phyloP scores from a whole-genome alignment of 2,888 invertebrate genomes.

The Cerastis leucographa region DNA sequence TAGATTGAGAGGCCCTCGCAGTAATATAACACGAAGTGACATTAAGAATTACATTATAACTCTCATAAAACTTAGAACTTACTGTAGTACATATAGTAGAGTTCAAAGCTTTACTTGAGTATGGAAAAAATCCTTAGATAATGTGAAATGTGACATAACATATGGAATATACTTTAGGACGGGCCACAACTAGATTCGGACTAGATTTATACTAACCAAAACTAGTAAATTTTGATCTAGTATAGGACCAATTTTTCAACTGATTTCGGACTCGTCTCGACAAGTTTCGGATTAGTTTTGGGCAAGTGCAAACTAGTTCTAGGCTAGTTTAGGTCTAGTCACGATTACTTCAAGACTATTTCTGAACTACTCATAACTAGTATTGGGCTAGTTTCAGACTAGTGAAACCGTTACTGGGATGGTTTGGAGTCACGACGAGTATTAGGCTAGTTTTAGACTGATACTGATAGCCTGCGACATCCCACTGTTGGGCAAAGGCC shows the following conservation, averaged over 20 bases:
- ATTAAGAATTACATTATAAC: slow-evolving; percentile 62
- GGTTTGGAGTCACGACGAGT: neutral
- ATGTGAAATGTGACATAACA: neutral
- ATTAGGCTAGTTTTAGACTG: neutral
- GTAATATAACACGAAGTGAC: slow-evolving; percentile 59
- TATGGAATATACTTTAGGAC: no score
- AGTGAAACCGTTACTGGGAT: neutral
- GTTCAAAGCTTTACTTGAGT: neutral
- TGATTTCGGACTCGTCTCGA: neutral
- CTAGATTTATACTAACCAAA: neutral
- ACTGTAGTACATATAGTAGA: slow-evolving; percentile 23
- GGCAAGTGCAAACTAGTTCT: neutral
- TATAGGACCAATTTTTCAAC: neutral
- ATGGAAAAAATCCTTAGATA: neutral
- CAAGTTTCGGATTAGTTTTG: neutral
- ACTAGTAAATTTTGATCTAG: neutral
- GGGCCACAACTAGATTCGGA: no score
- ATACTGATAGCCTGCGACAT: no score
- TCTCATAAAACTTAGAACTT: slow-evolving; percentile 45
- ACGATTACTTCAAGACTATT: neutral
- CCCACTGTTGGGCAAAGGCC: no score
- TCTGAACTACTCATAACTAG: neutral
- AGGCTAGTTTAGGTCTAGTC: neutral
- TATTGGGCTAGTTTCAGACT: neutral
- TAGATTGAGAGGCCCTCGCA: slow-evolving; percentile 62